Conservation (phyloP, 1,140 invertebrate species). For the Euglossa dilemma region DNA sequence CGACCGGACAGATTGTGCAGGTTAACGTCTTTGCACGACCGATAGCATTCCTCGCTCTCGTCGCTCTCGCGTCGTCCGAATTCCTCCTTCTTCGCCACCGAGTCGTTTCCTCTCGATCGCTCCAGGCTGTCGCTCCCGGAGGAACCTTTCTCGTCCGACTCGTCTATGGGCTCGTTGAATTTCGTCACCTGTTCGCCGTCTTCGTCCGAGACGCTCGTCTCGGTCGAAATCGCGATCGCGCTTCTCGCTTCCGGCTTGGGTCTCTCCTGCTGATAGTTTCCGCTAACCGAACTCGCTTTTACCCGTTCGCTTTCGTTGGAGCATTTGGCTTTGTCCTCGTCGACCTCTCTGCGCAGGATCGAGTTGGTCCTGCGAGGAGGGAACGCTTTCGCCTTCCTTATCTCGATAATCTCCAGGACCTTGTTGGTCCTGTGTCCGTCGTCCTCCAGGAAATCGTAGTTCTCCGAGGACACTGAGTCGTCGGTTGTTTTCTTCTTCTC, state of each 20-base stretch:
- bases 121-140: background rate
- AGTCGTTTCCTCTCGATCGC: background rate
- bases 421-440: constrained; percentile 62
- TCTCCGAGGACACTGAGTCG: constrained; percentile 13
- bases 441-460: background rate
- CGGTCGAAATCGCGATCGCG: constrained; percentile 32
- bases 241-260: background rate
- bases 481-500: constrained; percentile 13
- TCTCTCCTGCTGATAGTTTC: background rate
- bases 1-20: constrained; percentile 13
- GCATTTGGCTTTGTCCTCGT: background rate
- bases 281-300: background rate
- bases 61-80: constrained; percentile 12
- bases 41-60: constrained; percentile 51
- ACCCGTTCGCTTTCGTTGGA: background rate
- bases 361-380: background rate
- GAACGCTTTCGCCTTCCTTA: constrained; percentile 62
- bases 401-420: constrained; percentile 73
- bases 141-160: background rate
- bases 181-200: constrained; percentile 32
- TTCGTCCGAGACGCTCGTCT: constrained; percentile 47
- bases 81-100: background rate
- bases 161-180: constrained; percentile 15
- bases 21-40: constrained; percentile 45
- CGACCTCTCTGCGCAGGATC: background rate